Conservation (phyloP, 2,797 vertebrate species). For the Melanotaenia boesemani region DNA sequence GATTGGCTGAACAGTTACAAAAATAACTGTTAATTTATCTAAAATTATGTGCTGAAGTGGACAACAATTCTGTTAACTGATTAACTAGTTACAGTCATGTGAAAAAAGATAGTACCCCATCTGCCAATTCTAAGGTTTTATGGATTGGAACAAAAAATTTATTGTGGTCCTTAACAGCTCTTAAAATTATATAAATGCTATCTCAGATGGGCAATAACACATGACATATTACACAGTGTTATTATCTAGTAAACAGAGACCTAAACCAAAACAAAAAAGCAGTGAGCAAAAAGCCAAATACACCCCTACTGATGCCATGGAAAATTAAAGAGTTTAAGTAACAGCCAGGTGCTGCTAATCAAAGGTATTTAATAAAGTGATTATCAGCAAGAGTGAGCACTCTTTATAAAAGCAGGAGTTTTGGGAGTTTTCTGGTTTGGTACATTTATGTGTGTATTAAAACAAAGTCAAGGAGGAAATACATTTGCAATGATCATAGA, state of each 20-base stretch:
- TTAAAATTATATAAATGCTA: background rate
- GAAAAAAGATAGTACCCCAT: background rate
- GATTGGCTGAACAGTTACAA: background rate
- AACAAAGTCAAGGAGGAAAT: background rate
- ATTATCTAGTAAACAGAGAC: background rate
- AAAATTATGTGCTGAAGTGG: conserved; percentile 14
- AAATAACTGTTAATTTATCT: background rate
- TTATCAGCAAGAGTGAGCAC: too few species aligned
- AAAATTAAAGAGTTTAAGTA: background rate
- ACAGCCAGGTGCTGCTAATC: background rate
- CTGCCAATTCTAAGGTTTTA: background rate
- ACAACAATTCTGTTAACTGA: conserved; percentile 14
- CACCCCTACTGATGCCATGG: background rate
- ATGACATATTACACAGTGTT: background rate
- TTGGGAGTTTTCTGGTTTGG: background rate
- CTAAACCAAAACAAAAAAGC: background rate
- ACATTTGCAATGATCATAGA: background rate
- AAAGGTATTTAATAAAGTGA: background rate
- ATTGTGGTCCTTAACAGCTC: background rate
- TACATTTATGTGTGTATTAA: background rate
- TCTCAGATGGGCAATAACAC: background rate
- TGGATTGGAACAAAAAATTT: background rate
- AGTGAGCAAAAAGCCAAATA: background rate
- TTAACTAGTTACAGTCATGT: conserved; percentile 27
- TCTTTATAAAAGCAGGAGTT: too few species aligned